phyloP scores from a whole-genome alignment of 2,888 invertebrate species.

The Lasioglossum figueresi region DNA sequence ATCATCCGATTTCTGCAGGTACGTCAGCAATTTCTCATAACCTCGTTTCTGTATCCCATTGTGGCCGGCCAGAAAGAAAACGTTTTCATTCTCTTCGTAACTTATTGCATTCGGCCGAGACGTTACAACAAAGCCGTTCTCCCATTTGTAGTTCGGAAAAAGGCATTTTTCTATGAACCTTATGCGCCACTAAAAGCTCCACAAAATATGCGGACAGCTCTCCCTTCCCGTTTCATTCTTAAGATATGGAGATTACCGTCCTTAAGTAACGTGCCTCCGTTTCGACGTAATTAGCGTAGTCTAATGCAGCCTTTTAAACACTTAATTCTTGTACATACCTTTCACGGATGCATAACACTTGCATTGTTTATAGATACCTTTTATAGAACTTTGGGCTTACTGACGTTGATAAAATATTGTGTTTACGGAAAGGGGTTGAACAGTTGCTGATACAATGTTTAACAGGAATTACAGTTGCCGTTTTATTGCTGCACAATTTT shows the following conservation, averaged over 20 bases:
- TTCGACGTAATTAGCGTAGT: slow-evolving; percentile 14
- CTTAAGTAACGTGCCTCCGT: slow-evolving; percentile 31
- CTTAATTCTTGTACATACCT: background rate
- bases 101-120: no score
- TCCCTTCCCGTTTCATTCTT: slow-evolving; percentile 5
- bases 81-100: background rate
- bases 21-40: background rate
- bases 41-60: background rate
- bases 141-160: slow-evolving; percentile 17
- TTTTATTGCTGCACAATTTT: no score
- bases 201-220: slow-evolving; percentile 29
- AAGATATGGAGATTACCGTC: slow-evolving; percentile 36
- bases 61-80: background rate
- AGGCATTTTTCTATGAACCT: slow-evolving; percentile 29
- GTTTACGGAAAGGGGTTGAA: background rate
- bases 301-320: background rate
- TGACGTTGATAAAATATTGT: background rate
- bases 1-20: background rate
- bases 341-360: background rate
- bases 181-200: slow-evolving; percentile 43
- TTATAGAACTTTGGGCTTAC: background rate
- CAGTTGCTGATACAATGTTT: background rate
- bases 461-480: no score
- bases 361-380: background rate
- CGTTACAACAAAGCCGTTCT: background rate